Conservation (phyloP, 2,113 vertebrate species). For the Rattus rattus region DNA sequence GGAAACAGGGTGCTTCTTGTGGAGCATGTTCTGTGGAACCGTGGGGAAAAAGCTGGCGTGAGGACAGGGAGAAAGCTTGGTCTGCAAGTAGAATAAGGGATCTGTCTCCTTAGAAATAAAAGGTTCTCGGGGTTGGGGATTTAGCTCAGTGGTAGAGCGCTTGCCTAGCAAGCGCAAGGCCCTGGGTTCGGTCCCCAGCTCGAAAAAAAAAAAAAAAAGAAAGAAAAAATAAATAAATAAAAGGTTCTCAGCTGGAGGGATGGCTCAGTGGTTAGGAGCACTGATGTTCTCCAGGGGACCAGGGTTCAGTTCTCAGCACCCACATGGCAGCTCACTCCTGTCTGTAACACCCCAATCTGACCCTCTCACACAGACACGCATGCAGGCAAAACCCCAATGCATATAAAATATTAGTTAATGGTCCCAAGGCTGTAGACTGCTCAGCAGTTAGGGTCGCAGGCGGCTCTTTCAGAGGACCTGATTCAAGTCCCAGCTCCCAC, state of each 20-base stretch:
- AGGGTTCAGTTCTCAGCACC: not conserved
- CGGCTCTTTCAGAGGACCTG: not conserved
- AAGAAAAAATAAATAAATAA: not conserved
- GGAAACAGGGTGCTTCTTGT: not conserved
- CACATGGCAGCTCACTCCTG: not conserved
- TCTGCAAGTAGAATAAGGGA: not conserved
- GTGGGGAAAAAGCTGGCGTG: not conserved
- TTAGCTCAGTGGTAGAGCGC: no score
- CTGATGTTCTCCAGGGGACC: not conserved
- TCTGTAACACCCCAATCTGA: not conserved
- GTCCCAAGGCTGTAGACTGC: not conserved
- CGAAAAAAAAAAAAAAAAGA: no score
- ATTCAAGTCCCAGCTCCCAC: not conserved
- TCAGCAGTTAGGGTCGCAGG: not conserved
- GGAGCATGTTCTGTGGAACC: not conserved
- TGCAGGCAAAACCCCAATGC: not conserved
- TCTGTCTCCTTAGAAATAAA: not conserved
- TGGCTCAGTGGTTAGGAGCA: not conserved
- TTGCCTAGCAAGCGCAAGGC: no score
- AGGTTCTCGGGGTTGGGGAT: no score
- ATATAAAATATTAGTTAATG: not conserved
- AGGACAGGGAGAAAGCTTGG: no score
- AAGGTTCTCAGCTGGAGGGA: not conserved
- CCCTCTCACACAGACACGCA: not conserved
- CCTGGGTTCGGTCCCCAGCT: no score